Evolutionary conservation across 2,888 invertebrate species (phyloP), one percentile per base, ranked within the genome.

Genomic region (Craniophora ligustri): DNA sequence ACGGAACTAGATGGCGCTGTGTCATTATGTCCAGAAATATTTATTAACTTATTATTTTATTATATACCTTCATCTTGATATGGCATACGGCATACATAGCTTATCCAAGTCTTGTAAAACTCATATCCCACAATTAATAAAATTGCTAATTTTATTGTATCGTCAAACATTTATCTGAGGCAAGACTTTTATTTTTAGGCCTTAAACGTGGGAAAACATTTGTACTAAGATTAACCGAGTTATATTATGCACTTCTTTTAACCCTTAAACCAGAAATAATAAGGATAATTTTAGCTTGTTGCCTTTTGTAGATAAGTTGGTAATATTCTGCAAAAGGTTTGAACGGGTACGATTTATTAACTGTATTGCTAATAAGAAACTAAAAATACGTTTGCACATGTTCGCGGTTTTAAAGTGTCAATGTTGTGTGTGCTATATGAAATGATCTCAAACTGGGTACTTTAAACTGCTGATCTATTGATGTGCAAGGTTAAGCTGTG

Each of bases 301-400:
- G n/a, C n/a, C n/a, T n/a, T n/a, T n/a, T 0, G 16, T 16, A 2
- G n/a, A 34, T 34, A 34, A 34, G 5, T 16, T 34, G 15, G 34
- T n/a, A n/a, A 34, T n/a, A n/a, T n/a, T n/a, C 26, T 26, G 26
- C 4, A 26, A 26, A 34, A 16, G 34, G 34, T 34, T 34, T 34
- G 10, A 34, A 16, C 16, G 16, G 5, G n/a, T 1, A 34, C 34
- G 34, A 34, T 34, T 16, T 34, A 34, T 34, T n/a, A n/a, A n/a
- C 34, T 16, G 34, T 34, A 16, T 16, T 16, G 16, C 34, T 16
- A 34, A 34, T n/a, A 34, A 34, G n/a, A n/a, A 34, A 34, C 16
- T 32, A 34, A 34, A 34, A 34, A 34, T 32, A 8, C 3, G 2
- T 32, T 10, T 32, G 16, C 6, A n/a, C 34, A 34, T n/a, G 16